Evolutionary conservation across 2,888 invertebrate genomes (phyloP).

Genomic region (Amblyteles armatorius): DNA sequence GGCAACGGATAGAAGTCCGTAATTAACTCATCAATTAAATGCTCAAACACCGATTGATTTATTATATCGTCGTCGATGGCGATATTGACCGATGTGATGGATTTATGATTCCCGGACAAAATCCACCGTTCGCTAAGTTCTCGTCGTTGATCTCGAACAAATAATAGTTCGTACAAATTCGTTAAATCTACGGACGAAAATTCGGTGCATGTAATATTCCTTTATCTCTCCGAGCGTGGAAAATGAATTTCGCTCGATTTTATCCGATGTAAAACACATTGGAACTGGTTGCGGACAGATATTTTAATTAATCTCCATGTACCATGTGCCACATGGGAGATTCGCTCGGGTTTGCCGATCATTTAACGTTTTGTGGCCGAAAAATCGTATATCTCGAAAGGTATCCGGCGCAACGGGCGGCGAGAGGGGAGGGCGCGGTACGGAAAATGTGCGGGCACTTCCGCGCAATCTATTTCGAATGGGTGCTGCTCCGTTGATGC

Average conservation of each 20-base stretch:
- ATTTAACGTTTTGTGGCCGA: slow-evolving; percentile 58
- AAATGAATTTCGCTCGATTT: background rate
- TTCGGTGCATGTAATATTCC: too few relatives aligned
- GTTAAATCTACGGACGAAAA: background rate
- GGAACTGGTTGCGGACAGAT: slow-evolving; percentile 5
- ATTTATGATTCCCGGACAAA: background rate
- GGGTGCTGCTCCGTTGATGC: slow-evolving; percentile 19
- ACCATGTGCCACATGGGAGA: background rate
- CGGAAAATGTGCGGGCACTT: slow-evolving; percentile 43
- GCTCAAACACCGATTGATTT: slow-evolving; percentile 58
- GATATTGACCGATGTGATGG: background rate
- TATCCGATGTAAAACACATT: background rate
- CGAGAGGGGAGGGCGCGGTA: background rate
- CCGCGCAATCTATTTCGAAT: slow-evolving; percentile 66
- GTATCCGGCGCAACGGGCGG: background rate
- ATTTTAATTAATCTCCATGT: slow-evolving; percentile 8
- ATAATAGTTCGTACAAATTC: background rate
- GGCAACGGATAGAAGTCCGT: background rate
- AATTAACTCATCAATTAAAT: slow-evolving; percentile 62
- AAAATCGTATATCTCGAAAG: slow-evolving; percentile 36
- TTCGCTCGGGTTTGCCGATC: slow-evolving; percentile 24
- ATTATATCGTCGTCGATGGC: background rate
- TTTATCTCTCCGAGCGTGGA: background rate
- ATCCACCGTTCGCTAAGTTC: background rate
- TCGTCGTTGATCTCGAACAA: background rate